These are phyloP conservation scores for Petrocephalus microphthalmus DNA, from an alignment of 2,113 vertebrate species.

Conservation along the genomic window DNA sequence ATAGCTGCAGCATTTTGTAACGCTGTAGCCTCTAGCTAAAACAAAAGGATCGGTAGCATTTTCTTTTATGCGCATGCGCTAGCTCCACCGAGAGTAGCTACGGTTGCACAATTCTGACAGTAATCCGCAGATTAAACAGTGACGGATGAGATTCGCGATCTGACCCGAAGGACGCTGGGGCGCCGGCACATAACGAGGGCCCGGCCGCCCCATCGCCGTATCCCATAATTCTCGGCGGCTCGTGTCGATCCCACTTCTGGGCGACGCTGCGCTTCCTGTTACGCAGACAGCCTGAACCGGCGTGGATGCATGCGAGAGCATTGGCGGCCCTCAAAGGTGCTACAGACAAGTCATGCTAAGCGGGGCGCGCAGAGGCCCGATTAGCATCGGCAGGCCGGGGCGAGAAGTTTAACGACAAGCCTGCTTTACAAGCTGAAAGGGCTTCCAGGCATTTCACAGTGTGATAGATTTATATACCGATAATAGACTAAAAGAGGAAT, in stretches of 20 bases:
- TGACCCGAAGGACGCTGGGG: conserved; percentile 26
- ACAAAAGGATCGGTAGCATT: background rate
- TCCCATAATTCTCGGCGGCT: conserved; percentile 19
- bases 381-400: background rate
- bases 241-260: conserved; percentile 23
- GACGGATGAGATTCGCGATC: conserved; percentile 20
- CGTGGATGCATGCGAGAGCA: conserved; percentile 12
- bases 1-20: background rate
- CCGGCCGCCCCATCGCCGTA: background rate
- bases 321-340: background rate
- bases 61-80: conserved; percentile 23
- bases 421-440: background rate
- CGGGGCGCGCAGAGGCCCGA: background rate
- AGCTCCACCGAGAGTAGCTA: conserved; percentile 37
- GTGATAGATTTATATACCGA: background rate
- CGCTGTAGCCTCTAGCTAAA: background rate
- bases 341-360: background rate
- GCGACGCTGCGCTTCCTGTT: background rate
- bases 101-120: conserved; percentile 51
- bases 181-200: background rate
- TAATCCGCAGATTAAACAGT: conserved; percentile 57
- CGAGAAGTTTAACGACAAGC: background rate
- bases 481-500: background rate
- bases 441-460: background rate
- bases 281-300: background rate